phyloP scores from a whole-genome alignment of 2,888 invertebrate genomes.

The Hirtodrosophila duncani region DNA sequence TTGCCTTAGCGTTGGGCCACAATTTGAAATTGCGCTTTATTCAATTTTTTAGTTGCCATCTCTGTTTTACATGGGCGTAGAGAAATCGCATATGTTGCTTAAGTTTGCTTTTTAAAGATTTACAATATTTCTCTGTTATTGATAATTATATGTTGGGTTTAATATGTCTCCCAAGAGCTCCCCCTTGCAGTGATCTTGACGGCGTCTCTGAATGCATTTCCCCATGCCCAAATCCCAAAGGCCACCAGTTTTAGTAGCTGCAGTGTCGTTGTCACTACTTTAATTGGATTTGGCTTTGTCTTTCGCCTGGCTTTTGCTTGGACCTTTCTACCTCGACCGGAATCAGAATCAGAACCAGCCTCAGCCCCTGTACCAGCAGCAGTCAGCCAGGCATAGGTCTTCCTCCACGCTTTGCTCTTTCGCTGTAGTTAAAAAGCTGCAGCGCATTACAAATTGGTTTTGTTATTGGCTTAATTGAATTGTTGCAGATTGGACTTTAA shows the following conservation, averaged over 20 bases:
- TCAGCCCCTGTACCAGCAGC: conserved; percentile 22
- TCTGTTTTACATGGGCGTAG: too few relatives aligned
- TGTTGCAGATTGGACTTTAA: conserved; percentile 66
- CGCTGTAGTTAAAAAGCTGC: conserved; percentile 54
- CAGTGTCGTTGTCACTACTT: conserved; percentile 54
- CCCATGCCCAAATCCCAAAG: too few relatives aligned
- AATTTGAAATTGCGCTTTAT: conserved; percentile 65
- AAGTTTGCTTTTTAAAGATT: too few relatives aligned
- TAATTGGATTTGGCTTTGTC: conserved; percentile 63
- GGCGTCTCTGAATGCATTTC: too few relatives aligned
- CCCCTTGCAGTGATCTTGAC: too few relatives aligned
- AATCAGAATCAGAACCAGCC: too few relatives aligned
- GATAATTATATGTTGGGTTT: too few relatives aligned
- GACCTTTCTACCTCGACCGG: conserved; percentile 30
- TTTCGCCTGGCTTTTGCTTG: conserved; percentile 48
- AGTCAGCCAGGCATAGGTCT: conserved; percentile 14
- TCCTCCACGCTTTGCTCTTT: conserved; percentile 21
- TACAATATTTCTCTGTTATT: too few relatives aligned
- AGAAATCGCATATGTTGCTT: too few relatives aligned
- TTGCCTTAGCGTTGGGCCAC: conserved; percentile 19
- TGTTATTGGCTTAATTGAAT: conserved; percentile 70
- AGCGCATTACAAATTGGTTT: conserved; percentile 67
- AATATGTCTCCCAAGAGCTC: too few relatives aligned
- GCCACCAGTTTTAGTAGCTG: conserved; percentile 58
- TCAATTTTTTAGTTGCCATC: conserved; percentile 65